These are phyloP conservation scores for Schizaphis graminum DNA, from an alignment of 2,888 invertebrate genomes.

Conservation along the genomic window DNA sequence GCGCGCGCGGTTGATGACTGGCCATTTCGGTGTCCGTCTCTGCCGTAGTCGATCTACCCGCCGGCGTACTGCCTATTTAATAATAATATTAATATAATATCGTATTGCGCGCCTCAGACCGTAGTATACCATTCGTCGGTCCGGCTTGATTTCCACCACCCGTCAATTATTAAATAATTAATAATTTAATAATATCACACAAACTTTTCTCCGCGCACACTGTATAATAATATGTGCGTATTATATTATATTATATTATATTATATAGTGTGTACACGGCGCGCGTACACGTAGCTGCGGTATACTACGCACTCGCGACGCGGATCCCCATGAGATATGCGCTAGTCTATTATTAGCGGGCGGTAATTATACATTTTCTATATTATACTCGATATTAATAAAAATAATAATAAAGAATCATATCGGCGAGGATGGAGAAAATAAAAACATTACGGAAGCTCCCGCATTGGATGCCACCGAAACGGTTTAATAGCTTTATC, in stretches of 20 bases:
- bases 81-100: background rate
- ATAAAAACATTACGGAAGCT: constrained; percentile 38
- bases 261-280: background rate
- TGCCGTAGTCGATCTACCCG: background rate
- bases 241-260: constrained; percentile 9
- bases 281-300: background rate
- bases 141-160: background rate
- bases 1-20: background rate
- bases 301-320: background rate
- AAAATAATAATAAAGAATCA: constrained; percentile 27
- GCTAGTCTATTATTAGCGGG: constrained; percentile 39
- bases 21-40: background rate
- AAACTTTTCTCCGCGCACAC: background rate
- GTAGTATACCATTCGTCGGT: background rate
- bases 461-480: constrained; percentile 2
- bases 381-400: background rate
- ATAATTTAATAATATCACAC: background rate
- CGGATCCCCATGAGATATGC: background rate
- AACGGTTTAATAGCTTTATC: constrained; percentile 44
- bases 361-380: constrained; percentile 7
- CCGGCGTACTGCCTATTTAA: background rate
- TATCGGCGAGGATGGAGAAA: background rate
- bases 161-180: constrained; percentile 45
- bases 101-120: background rate
- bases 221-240: background rate